Evolutionary conservation across 2,888 invertebrate genomes (phyloP).

Genomic region (Heliconius ethilla): DNA sequence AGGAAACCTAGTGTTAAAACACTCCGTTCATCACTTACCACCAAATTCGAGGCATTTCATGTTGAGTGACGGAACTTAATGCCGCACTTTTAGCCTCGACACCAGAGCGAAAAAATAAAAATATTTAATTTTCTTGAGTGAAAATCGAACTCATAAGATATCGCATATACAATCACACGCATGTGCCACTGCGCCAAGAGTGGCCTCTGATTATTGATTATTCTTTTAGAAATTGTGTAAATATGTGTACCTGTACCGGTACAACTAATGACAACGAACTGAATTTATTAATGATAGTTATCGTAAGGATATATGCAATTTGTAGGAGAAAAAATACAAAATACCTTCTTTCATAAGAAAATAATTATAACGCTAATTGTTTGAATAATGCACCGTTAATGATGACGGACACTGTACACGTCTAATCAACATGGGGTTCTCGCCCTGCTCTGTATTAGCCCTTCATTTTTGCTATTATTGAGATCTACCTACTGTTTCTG

Average conservation of each 20-base stretch:
- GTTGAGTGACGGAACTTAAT: too few species aligned
- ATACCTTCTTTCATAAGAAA: slow-evolving; percentile 6
- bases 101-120: too few species aligned
- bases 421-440: slow-evolving; percentile 55
- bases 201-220: too few species aligned
- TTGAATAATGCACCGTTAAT: slow-evolving; percentile 58
- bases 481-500: neutral
- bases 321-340: neutral
- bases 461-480: slow-evolving; percentile 35
- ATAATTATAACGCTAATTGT: slow-evolving; percentile 13
- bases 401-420: slow-evolving; percentile 59
- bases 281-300: neutral
- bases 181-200: too few species aligned
- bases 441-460: slow-evolving; percentile 38
- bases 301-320: neutral
- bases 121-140: too few species aligned
- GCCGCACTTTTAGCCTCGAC: too few species aligned
- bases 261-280: neutral
- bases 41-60: too few species aligned
- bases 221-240: neutral
- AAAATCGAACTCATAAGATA: too few species aligned
- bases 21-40: too few species aligned
- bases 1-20: too few species aligned
- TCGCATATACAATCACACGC: too few species aligned
- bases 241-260: neutral